Conservation (phyloP, 1,140 invertebrate species). For the Anastrepha obliqua region DNA sequence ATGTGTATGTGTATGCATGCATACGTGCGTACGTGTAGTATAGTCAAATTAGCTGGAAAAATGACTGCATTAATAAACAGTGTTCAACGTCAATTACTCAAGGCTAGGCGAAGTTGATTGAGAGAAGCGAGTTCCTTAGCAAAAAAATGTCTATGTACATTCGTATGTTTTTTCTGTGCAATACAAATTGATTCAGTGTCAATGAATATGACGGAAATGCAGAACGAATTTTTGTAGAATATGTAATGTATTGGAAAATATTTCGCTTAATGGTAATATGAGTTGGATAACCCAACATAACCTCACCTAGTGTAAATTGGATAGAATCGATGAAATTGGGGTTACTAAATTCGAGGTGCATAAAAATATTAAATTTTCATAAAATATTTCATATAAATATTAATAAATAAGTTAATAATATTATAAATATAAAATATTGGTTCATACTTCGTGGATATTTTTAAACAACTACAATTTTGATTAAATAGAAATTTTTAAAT, state of each 20-base stretch:
- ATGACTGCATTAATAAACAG: slow-evolving; percentile 16
- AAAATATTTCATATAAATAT: too few relatives aligned
- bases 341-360: too few relatives aligned
- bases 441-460: too few relatives aligned
- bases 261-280: neutral
- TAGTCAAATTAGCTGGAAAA: slow-evolving; percentile 43
- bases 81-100: slow-evolving; percentile 29
- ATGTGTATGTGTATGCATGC: neutral
- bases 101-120: slow-evolving; percentile 37
- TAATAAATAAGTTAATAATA: too few relatives aligned
- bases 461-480: too few relatives aligned
- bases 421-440: too few relatives aligned
- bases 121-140: neutral
- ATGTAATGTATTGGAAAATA: slow-evolving; percentile 8
- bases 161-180: neutral
- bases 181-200: neutral
- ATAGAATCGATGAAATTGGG: too few relatives aligned
- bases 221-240: slow-evolving; percentile 15
- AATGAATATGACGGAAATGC: slow-evolving; percentile 25
- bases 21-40: neutral
- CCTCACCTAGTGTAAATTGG: too few relatives aligned
- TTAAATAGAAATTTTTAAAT: too few relatives aligned
- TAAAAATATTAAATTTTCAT: too few relatives aligned
- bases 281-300: too few relatives aligned
- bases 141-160: neutral